These are phyloP conservation scores for Peromyscus nudipes DNA, from an alignment of 2,797 vertebrate genomes.

Conservation along the genomic window DNA sequence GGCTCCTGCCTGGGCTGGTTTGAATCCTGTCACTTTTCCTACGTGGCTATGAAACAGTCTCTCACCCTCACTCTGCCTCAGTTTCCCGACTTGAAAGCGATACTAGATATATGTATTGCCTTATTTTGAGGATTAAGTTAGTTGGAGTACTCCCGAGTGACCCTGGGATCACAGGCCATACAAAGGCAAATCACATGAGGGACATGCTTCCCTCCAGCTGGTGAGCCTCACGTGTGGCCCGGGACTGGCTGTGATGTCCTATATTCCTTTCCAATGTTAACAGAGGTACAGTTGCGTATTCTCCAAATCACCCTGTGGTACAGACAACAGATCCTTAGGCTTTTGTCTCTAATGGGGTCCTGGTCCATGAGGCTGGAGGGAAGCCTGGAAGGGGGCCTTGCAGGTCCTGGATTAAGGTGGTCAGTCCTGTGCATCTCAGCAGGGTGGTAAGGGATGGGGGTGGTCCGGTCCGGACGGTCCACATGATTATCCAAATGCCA, in stretches of 20 bases:
- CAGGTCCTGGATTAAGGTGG: background rate
- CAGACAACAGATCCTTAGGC: background rate
- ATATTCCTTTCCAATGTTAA: background rate
- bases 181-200: background rate
- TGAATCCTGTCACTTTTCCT: background rate
- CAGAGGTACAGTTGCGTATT: background rate
- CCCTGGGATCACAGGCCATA: background rate
- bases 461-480: background rate
- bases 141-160: too few relatives aligned
- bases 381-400: background rate
- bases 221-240: background rate
- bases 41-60: background rate
- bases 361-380: background rate
- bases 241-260: background rate
- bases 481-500: background rate
- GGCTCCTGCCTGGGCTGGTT: background rate
- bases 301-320: background rate
- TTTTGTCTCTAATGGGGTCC: background rate
- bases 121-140: background rate
- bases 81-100: background rate
- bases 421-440: background rate
- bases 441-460: background rate
- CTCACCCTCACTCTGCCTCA: background rate
- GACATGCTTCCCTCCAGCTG: background rate
- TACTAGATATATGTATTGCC: background rate